These are phyloP conservation scores for Torymus aiolomorphi DNA, from an alignment of 2,888 invertebrate species.

Conservation along the genomic window DNA sequence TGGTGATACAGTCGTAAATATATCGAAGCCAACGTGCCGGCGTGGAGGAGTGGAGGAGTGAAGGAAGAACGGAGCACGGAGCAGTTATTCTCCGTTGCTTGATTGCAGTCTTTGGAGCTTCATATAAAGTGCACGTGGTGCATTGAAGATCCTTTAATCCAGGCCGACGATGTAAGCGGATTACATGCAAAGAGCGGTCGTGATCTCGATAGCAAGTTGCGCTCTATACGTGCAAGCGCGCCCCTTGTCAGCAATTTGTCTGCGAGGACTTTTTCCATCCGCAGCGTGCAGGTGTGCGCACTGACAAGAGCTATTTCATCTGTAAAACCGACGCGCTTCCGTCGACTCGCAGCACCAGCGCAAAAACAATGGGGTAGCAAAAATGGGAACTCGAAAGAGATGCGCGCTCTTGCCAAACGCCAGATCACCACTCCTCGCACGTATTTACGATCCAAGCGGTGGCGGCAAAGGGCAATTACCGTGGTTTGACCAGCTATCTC, in stretches of 20 bases:
- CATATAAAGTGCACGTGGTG: conserved; percentile 6
- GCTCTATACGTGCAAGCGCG: too few species aligned
- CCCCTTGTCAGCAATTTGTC: too few species aligned
- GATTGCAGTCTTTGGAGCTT: conserved; percentile 27
- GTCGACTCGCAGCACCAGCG: conserved; percentile 38
- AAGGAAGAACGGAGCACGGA: background rate
- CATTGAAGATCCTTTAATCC: conserved; percentile 31
- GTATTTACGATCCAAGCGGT: conserved; percentile 41
- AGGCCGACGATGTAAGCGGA: background rate
- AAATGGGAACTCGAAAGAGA: too few species aligned
- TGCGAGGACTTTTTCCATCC: too few species aligned
- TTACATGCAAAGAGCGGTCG: conserved; percentile 12
- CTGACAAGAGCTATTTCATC: conserved; percentile 46
- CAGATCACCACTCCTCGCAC: conserved; percentile 2
- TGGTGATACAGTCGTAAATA: conserved; percentile 46
- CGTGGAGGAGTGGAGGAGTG: background rate
- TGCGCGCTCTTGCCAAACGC: background rate
- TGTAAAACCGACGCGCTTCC: conserved; percentile 22
- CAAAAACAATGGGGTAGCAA: conserved; percentile 56
- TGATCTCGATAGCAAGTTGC: background rate
- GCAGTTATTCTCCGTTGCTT: conserved; percentile 15
- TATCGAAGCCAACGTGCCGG: conserved; percentile 20
- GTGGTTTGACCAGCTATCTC: conserved; percentile 12
- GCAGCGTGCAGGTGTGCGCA: too few species aligned
- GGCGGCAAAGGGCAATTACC: conserved; percentile 32